Conservation (phyloP, 2,797 vertebrate genomes). For the Ctenochaetus hawaiiensis region DNA sequence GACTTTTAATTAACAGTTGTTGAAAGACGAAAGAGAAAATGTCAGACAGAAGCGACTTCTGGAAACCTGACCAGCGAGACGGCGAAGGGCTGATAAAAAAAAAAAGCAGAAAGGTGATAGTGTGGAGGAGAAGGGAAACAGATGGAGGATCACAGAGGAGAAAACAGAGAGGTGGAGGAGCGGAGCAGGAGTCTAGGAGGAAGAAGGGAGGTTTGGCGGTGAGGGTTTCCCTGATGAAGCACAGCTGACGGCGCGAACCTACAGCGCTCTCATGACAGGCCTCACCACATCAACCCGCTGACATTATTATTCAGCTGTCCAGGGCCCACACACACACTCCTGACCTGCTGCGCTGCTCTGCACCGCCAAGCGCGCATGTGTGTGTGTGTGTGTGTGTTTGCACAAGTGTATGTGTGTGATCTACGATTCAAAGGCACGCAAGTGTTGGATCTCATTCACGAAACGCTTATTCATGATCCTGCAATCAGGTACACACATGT, state of each 20-base stretch:
- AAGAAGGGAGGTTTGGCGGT: slow-evolving; percentile 55
- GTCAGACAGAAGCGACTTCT: background rate
- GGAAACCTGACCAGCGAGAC: too few relatives aligned
- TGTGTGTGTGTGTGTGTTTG: slow-evolving; percentile 13
- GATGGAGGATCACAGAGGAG: slow-evolving; percentile 34
- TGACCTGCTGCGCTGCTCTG: slow-evolving; percentile 60
- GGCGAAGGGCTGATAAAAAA: too few relatives aligned
- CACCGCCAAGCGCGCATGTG: slow-evolving; percentile 15
- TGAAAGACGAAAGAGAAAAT: slow-evolving; percentile 48
- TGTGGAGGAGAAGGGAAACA: slow-evolving; percentile 34
- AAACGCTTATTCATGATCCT: slow-evolving; percentile 53
- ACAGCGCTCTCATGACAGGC: slow-evolving; percentile 73
- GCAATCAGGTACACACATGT: slow-evolving; percentile 40
- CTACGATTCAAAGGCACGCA: slow-evolving; percentile 43
- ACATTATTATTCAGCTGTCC: slow-evolving; percentile 74
- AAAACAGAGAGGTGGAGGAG: slow-evolving; percentile 24
- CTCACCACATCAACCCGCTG: slow-evolving; percentile 79
- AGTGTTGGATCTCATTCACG: slow-evolving; percentile 22
- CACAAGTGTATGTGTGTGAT: slow-evolving; percentile 29
- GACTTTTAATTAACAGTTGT: slow-evolving; percentile 32
- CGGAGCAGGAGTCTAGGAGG: slow-evolving; percentile 22
- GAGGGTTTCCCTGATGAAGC: slow-evolving; percentile 78
- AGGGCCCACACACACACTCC: slow-evolving; percentile 73
- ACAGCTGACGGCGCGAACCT: slow-evolving; percentile 76
- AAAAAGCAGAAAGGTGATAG: slow-evolving; percentile 16